Evolutionary conservation across 2,113 vertebrate species (phyloP).

Genomic region (Hippocampus abdominalis): DNA sequence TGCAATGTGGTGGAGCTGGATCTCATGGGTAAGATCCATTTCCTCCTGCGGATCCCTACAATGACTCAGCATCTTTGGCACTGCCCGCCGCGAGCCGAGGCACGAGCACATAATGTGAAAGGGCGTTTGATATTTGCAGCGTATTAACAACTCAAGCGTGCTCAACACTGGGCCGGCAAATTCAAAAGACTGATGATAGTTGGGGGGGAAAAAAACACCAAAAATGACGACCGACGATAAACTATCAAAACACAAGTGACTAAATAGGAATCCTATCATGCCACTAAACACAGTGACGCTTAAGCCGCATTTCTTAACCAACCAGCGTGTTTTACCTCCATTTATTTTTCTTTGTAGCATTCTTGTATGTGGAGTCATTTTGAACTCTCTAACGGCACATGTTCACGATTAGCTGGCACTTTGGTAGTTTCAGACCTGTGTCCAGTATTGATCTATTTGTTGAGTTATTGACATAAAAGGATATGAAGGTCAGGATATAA

Average conservation of each 20-base stretch:
- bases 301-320: too few species aligned
- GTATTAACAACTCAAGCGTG: neutral
- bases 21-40: constrained; percentile 78
- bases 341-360: too few species aligned
- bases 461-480: too few species aligned
- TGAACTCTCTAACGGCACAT: too few species aligned
- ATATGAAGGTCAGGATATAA: too few species aligned
- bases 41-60: neutral
- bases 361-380: too few species aligned
- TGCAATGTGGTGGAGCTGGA: constrained; percentile 85
- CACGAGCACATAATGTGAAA: neutral
- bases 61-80: constrained; percentile 1
- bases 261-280: neutral
- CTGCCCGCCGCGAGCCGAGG: neutral
- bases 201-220: neutral
- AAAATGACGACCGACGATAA: neutral
- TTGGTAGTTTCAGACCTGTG: too few species aligned
- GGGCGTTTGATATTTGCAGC: neutral
- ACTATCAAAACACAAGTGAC: too few species aligned
- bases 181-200: neutral
- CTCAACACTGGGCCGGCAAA: neutral
- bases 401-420: too few species aligned
- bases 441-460: too few species aligned
- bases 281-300: neutral
- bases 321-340: too few species aligned